Percentiles rank a stretch among this genome's conserved stretches.
These are phyloP conservation scores for Drosophila miranda DNA, from an alignment of 1,140 invertebrate species.

Conservation along the genomic window DNA sequence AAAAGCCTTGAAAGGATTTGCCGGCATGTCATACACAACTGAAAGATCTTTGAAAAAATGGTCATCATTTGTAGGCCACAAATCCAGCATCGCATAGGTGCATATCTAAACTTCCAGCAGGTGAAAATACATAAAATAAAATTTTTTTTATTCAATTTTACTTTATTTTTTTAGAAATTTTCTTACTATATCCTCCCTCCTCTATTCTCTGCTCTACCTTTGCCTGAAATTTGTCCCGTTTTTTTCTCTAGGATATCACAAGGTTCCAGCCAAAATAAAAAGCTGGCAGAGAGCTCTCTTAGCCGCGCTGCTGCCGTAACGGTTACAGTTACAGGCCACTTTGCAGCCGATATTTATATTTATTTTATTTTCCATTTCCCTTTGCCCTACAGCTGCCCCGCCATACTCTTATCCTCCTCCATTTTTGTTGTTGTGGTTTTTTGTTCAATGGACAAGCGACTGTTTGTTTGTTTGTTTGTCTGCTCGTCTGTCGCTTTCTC, in stretches of 20 bases:
- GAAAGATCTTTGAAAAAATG: too few species aligned
- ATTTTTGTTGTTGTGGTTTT: conserved; percentile 61
- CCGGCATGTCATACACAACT: too few species aligned
- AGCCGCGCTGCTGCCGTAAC: conserved; percentile 17
- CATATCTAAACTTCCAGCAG: too few species aligned
- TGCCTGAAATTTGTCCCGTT: too few species aligned
- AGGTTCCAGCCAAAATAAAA: neutral
- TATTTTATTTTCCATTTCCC: conserved; percentile 67
- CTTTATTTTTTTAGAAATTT: too few species aligned
- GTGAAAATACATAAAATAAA: too few species aligned
- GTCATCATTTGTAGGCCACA: too few species aligned
- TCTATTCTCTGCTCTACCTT: too few species aligned
- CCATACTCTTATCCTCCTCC: neutral
- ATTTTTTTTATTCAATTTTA: too few species aligned
- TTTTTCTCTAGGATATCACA: neutral
- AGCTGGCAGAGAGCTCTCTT: neutral
- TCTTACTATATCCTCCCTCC: too few species aligned
- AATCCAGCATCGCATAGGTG: too few species aligned
- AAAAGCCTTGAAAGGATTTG: neutral
- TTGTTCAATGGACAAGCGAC: conserved; percentile 67
- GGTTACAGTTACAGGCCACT: conserved; percentile 50
- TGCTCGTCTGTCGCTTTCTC: conserved; percentile 54
- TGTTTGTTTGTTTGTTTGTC: conserved; percentile 49
- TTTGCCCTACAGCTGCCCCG: neutral
- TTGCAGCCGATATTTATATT: conserved; percentile 79